Base-by-base conservation (phyloP, 2,113 vertebrate genomes). In the Chelonoidis abingdonii region DNA sequence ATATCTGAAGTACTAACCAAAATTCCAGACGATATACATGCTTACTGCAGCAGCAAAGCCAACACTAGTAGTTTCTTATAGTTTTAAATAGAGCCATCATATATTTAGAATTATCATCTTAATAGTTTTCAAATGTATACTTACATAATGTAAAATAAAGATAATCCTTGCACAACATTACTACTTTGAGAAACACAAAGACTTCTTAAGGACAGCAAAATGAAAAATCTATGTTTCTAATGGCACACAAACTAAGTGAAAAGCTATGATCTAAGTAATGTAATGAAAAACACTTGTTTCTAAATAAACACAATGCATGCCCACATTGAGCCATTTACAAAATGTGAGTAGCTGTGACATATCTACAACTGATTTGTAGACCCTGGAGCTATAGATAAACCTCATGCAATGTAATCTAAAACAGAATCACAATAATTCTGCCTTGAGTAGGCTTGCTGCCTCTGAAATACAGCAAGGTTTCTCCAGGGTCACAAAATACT, bases 401-500 rank as follows among this genome's bases (percentile, higher is more conserved):
- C 47, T 31, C 83, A 10, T 6, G 56, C 6, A 86, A 10, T 52
- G 35, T n/a, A 75, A 79, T 53, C 31, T 85, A 49, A 85, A 85
- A 92, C 59, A 72, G 79, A 93, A 94, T 91, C 57, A 57, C 76
- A 86, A 16, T 90, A 87, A 62, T 56, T 90, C 31, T 91, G 5
- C 47, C 83, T 89, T 54, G 17, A 96, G 80, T 44, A 75, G 91
- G 12, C 19, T 88, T 91, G 75, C 53, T 92, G 89, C 89, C 13
- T 80, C 62, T 82, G 59, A 92, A 93, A 69, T 88, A 90, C 31
- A 85, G 19, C 54, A 90, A 82, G 49, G 76, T 95, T 95, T 91
- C 92, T 88, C 92, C 80, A 59, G 83, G 93, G 80, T 82, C 44
- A 93, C 89, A 95, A 89, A 41, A 84, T 81, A 93, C 31, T 94